These are phyloP conservation scores for Polypterus bichir DNA, from an alignment of 2,113 vertebrate species.

Conservation along the genomic window DNA sequence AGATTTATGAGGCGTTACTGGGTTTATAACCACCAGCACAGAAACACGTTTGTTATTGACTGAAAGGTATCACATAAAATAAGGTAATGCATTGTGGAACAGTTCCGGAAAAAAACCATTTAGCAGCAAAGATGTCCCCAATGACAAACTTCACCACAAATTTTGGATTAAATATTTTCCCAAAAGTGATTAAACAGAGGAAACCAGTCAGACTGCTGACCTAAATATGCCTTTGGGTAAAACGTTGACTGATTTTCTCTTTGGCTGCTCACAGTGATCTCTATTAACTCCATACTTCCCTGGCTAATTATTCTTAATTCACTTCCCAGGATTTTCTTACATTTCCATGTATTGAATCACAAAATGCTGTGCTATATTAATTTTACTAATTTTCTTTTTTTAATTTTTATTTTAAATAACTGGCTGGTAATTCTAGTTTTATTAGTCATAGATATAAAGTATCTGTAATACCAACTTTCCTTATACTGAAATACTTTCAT, in stretches of 20 bases:
- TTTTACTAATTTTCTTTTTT: too few species aligned
- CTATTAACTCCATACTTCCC: conserved; percentile 13
- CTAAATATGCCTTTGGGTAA: conserved; percentile 17
- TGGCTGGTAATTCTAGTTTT: too few species aligned
- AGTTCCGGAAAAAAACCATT: conserved; percentile 6
- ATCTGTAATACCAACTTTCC: too few species aligned
- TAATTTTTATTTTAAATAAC: too few species aligned
- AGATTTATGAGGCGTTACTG: neutral
- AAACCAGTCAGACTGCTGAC: conserved; percentile 12
- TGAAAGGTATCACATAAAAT: neutral
- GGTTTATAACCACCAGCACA: conserved; percentile 3
- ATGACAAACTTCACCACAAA: neutral
- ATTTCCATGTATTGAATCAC: too few species aligned
- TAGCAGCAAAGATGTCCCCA: conserved; percentile 6
- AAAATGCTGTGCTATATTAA: too few species aligned
- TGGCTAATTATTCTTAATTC: neutral
- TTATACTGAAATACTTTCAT: too few species aligned
- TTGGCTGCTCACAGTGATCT: neutral
- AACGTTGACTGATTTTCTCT: conserved; percentile 11
- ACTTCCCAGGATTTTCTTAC: neutral
- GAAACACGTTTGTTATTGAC: conserved; percentile 4
- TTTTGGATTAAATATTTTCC: conserved; percentile 1
- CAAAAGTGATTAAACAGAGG: conserved; percentile 19
- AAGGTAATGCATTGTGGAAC: conserved; percentile 1
- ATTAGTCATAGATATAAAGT: too few species aligned